Evolutionary conservation across 2,888 invertebrate species (phyloP), one percentile per base, ranked within the genome.

Genomic region (Cephus rjabovi): DNA sequence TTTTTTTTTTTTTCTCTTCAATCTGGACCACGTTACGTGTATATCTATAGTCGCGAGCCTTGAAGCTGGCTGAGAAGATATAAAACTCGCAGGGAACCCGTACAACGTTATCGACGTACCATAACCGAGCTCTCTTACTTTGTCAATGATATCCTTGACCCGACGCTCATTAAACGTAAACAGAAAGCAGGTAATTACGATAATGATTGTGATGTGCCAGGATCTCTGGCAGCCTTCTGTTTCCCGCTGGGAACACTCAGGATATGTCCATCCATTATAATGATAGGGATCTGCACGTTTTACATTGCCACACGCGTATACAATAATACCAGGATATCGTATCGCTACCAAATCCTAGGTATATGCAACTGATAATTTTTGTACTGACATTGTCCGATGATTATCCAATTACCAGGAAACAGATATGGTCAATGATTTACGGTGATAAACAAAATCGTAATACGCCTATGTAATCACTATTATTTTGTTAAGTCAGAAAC

Each of bases 191-290:
- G 70, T 76, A 81, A 76, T 76, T 71, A 71, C 76, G 68, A 75
- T 76, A 76, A 75, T 81, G 73, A 82, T 76, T 69, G 75, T 68
- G 77, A 74, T 40, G 68, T 2, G 56, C 23, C 56, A 56, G 56
- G 56, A 56, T 56, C 23, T 56, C 56, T 23, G 56, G 56, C 56
- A 56, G 56, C 56, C 56, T 56, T 56, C 56, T 56, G 56, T 56
- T 56, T 56, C 56, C 56, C 56, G 23, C 56, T 56, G 73, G 74
- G 75, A 77, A 74, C 34, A 70, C 74, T 70, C 77, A 81, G 81
- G 79, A 82, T 82, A 80, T 80, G 79, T 76, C 78, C 70, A 76
- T 73, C 78, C 79, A 83, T 83, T 82, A 81, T n/a, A 77, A 70
- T 80, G 84, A 81, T 77, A 81, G 74, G 34, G 76, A 83, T 85